phyloP scores from a whole-genome alignment of 2,888 invertebrate species.

The Oscheius sp. region DNA sequence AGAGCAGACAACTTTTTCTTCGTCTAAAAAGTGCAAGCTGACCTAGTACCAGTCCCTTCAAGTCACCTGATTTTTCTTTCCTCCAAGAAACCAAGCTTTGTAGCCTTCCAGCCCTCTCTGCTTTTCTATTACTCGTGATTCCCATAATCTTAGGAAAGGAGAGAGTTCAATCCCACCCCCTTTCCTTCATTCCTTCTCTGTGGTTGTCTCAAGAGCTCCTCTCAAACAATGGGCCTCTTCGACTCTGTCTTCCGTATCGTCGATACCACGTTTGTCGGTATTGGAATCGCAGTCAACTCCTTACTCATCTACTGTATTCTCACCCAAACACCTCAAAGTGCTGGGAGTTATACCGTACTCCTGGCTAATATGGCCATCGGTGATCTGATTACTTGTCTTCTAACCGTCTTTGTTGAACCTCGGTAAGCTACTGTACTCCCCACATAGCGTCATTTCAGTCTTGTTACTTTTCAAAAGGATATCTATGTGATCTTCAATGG shows the following conservation, averaged over 20 bases:
- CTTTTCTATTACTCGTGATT: too few species aligned
- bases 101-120: too few species aligned
- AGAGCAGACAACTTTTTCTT: too few species aligned
- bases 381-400: not conserved
- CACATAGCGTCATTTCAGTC: not conserved
- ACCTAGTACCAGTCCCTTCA: too few species aligned
- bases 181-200: too few species aligned
- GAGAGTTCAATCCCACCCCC: too few species aligned
- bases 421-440: not conserved
- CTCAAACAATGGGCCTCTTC: too few species aligned
- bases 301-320: conserved; percentile 6
- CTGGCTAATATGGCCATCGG: not conserved
- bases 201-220: too few species aligned
- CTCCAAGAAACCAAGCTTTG: too few species aligned
- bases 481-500: not conserved
- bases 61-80: too few species aligned
- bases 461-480: not conserved
- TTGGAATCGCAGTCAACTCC: not conserved
- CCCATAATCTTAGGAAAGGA: too few species aligned
- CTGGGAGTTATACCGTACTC: not conserved
- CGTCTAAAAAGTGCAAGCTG: too few species aligned
- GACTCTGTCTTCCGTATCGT: not conserved
- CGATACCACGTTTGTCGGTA: not conserved
- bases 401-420: not conserved
- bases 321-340: not conserved